Evolutionary conservation across 1,140 invertebrate genomes (phyloP).

Genomic region (Eueides isabella): DNA sequence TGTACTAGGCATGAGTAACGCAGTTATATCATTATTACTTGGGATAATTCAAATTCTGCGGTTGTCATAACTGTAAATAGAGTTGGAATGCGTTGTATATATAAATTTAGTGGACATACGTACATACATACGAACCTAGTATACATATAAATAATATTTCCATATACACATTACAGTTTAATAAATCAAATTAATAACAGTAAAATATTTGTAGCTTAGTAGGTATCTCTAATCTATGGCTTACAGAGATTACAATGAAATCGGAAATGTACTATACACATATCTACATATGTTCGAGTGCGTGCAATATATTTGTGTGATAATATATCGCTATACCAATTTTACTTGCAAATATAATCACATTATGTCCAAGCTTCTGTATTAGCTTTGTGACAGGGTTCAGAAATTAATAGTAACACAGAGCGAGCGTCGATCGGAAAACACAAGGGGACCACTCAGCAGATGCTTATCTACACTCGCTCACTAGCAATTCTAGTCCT

Average conservation of each 20-base stretch:
- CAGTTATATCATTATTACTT: constrained; percentile 15
- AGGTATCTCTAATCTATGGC: background rate
- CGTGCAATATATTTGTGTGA: background rate
- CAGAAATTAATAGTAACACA: constrained; percentile 78
- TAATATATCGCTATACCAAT: constrained; percentile 43
- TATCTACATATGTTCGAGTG: background rate
- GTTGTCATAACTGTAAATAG: constrained; percentile 34
- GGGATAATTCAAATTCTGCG: constrained; percentile 43
- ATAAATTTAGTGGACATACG: background rate
- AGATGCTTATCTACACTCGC: constrained; percentile 78
- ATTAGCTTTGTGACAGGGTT: constrained; percentile 70
- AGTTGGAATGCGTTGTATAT: constrained; percentile 25
- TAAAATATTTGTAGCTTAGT: background rate
- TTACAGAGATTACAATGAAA: background rate
- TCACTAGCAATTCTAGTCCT: constrained; percentile 43
- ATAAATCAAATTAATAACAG: background rate
- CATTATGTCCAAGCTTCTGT: constrained; percentile 72
- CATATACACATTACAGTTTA: background rate
- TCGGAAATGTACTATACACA: background rate
- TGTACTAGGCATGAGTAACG: background rate
- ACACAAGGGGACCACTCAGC: constrained; percentile 78
- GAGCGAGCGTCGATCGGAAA: constrained; percentile 68
- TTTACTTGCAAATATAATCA: constrained; percentile 79
- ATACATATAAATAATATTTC: background rate
- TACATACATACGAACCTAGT: background rate